Percentiles rank a stretch among this genome's conserved stretches.
Evolutionary conservation across 2,113 vertebrate species (phyloP).

Genomic region (Stegastes partitus): DNA sequence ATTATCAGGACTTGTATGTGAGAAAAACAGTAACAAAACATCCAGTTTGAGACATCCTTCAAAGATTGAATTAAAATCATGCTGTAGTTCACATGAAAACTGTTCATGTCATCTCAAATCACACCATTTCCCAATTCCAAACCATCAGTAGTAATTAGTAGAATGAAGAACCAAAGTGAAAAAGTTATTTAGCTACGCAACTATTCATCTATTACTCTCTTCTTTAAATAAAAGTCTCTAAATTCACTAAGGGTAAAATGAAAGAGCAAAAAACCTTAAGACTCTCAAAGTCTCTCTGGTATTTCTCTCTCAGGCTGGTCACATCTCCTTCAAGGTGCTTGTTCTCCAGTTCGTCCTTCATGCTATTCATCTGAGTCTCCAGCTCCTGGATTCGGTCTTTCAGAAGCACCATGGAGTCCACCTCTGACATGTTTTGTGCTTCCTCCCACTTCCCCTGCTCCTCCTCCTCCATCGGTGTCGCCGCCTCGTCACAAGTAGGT

Average conservation of each 20-base stretch:
- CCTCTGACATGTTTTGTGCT: conserved; percentile 36
- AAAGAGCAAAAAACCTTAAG: conserved; percentile 91
- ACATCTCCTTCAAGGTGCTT: conserved; percentile 89
- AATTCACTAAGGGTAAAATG: conserved; percentile 53
- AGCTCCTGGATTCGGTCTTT: conserved; percentile 92
- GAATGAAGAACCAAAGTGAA: conserved; percentile 28
- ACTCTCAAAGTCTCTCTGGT: conserved; percentile 98
- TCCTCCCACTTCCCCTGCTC: conserved; percentile 58
- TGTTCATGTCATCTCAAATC: conserved; percentile 14
- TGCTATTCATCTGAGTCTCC: conserved; percentile 92
- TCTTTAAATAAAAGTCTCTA: conserved; percentile 1
- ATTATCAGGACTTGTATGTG: too few species aligned
- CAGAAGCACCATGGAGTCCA: conserved; percentile 87
- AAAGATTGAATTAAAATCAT: not conserved
- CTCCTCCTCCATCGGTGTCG: conserved; percentile 46
- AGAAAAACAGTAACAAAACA: too few species aligned
- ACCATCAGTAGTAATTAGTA: conserved; percentile 26
- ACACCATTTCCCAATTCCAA: conserved; percentile 67
- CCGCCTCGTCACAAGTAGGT: not conserved
- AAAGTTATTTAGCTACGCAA: conserved; percentile 10
- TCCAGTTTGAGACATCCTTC: conserved; percentile 6
- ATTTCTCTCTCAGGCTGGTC: conserved; percentile 91
- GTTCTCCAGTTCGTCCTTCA: conserved; percentile 94
- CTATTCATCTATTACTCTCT: conserved; percentile 41
- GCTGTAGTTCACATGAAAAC: not conserved